Conservation (phyloP, 2,888 invertebrate genomes). For the Lithophane socia region DNA sequence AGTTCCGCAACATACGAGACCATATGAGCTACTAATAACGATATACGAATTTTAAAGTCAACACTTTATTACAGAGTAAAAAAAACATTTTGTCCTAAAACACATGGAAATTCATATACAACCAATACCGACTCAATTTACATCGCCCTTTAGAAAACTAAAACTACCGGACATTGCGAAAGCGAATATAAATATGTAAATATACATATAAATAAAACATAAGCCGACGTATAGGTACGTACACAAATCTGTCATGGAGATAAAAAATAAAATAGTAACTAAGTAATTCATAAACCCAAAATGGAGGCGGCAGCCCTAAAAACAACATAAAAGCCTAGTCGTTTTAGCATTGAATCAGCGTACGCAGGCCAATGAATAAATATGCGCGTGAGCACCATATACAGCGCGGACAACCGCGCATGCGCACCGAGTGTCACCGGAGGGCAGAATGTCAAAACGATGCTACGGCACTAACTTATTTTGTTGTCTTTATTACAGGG, state of each 20-base stretch:
- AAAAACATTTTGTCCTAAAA: not conserved
- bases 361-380: conserved; percentile 80
- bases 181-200: conserved; percentile 52
- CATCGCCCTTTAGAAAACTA: conserved; percentile 51
- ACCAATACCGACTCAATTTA: conserved; percentile 51
- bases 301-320: conserved; percentile 69
- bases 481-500: conserved; percentile 50
- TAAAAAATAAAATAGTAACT: conserved; percentile 61
- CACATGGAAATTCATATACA: conserved; percentile 28
- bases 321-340: conserved; percentile 73
- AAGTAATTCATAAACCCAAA: conserved; percentile 64
- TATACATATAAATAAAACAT: conserved; percentile 57
- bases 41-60: not conserved
- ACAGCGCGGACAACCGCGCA: conserved; percentile 77
- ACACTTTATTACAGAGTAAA: conserved; percentile 18
- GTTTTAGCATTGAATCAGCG: conserved; percentile 78
- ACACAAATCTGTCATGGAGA: conserved; percentile 59
- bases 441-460: conserved; percentile 73
- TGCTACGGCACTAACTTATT: conserved; percentile 53
- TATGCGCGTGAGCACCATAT: conserved; percentile 82
- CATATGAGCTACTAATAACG: not conserved
- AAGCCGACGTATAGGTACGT: conserved; percentile 33
- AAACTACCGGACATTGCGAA: conserved; percentile 41
- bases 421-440: conserved; percentile 74
- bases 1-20: not conserved